Percentiles rank a stretch among this genome's conserved stretches.
These are phyloP conservation scores for Drepana falcataria DNA, from an alignment of 2,888 invertebrate species.

Conservation along the genomic window DNA sequence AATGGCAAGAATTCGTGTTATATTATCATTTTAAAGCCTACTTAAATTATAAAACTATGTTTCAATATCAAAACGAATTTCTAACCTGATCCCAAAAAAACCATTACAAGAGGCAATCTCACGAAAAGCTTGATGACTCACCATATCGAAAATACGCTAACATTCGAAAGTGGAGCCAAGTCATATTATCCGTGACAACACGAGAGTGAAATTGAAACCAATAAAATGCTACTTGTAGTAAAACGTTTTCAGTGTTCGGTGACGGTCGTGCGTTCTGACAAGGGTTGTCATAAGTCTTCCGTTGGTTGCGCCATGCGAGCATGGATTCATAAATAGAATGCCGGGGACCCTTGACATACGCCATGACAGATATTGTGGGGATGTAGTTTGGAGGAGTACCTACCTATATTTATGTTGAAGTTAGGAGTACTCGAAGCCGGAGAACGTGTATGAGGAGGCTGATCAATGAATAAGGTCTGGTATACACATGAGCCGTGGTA, in stretches of 20 bases:
- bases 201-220: constrained; percentile 73
- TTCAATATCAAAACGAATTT: background rate
- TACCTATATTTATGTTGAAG: too few species aligned
- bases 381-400: too few species aligned
- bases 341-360: constrained; percentile 9
- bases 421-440: too few species aligned
- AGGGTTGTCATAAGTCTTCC: constrained; percentile 77
- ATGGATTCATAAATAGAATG: too few species aligned
- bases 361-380: constrained; percentile 26
- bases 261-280: constrained; percentile 54
- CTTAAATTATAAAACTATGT: too few species aligned
- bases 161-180: constrained; percentile 30
- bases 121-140: constrained; percentile 41
- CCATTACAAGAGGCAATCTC: constrained; percentile 8
- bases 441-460: too few species aligned
- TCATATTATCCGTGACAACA: constrained; percentile 51
- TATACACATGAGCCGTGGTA: too few species aligned
- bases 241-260: constrained; percentile 69
- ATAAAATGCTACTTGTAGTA: constrained; percentile 66
- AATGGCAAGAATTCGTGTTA: too few species aligned
- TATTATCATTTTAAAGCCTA: too few species aligned
- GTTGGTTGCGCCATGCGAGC: constrained; percentile 14
- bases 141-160: constrained; percentile 39
- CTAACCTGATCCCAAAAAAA: background rate
- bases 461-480: too few species aligned